Evolutionary conservation across 64 coral and sea anemone species (phyloP).

Genomic region (Platygyra sinensis): DNA sequence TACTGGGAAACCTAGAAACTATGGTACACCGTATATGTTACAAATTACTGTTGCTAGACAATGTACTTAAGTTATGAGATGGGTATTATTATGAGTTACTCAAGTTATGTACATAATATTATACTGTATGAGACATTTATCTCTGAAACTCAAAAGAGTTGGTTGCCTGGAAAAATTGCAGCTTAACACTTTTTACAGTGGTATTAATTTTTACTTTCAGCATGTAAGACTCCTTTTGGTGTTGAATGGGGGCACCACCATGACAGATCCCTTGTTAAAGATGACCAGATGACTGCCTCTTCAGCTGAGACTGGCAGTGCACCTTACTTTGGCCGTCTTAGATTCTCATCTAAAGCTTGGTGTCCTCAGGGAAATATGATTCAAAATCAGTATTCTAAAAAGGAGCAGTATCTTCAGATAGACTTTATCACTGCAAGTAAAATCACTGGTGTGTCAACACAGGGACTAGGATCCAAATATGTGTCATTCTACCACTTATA

Average conservation of each 20-base stretch:
- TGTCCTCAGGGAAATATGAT: neutral
- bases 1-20: too few species aligned
- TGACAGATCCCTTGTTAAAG: neutral
- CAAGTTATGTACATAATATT: too few species aligned
- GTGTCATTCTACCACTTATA: neutral
- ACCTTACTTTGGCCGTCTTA: neutral
- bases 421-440: neutral
- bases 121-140: too few species aligned
- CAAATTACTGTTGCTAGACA: too few species aligned
- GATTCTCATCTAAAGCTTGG: neutral
- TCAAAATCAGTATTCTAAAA: neutral
- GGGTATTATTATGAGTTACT: too few species aligned
- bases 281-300: neutral
- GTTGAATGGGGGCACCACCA: neutral
- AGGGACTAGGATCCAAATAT: neutral
- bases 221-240: neutral
- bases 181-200: too few species aligned
- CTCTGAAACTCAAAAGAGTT: too few species aligned
- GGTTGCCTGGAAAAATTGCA: too few species aligned
- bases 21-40: too few species aligned
- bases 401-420: slow-evolving; percentile 21
- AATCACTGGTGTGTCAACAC: neutral
- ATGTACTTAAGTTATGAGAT: too few species aligned
- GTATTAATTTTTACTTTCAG: neutral
- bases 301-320: neutral